Percentiles rank a stretch among this genome's conserved stretches.
Conservation (phyloP, 2,888 invertebrate species). For the Oasisia sp. region DNA sequence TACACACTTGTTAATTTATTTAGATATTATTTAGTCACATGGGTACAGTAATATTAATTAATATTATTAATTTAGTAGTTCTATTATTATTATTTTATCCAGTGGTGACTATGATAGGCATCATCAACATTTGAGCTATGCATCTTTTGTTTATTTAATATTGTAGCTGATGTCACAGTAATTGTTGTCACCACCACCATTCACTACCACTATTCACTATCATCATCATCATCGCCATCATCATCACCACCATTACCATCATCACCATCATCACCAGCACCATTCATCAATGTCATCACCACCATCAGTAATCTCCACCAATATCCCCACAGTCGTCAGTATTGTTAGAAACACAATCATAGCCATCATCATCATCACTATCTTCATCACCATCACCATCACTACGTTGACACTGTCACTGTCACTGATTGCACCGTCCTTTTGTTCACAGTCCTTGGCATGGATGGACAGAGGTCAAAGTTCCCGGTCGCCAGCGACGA, state of each 20-base stretch:
- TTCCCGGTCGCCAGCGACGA: not conserved
- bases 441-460: not conserved
- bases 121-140: no score
- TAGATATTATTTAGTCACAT: not conserved
- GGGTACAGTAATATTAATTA: no score
- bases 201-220: constrained; percentile 20
- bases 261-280: no score
- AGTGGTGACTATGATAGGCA: no score
- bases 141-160: no score
- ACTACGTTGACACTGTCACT: no score
- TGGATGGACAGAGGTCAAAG: not conserved
- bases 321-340: not conserved
- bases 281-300: not conserved
- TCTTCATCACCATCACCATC: no score
- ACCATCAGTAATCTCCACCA: constrained; percentile 23
- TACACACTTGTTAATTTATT: not conserved
- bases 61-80: no score
- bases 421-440: not conserved
- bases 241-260: no score
- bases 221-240: not conserved
- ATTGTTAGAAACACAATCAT: no score
- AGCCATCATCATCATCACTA: no score
- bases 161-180: not conserved
- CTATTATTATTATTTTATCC: no score
- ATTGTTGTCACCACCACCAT: constrained; percentile 18